These are phyloP conservation scores for Bathynomus jamesi DNA, from an alignment of 1,140 invertebrate species.

Conservation along the genomic window DNA sequence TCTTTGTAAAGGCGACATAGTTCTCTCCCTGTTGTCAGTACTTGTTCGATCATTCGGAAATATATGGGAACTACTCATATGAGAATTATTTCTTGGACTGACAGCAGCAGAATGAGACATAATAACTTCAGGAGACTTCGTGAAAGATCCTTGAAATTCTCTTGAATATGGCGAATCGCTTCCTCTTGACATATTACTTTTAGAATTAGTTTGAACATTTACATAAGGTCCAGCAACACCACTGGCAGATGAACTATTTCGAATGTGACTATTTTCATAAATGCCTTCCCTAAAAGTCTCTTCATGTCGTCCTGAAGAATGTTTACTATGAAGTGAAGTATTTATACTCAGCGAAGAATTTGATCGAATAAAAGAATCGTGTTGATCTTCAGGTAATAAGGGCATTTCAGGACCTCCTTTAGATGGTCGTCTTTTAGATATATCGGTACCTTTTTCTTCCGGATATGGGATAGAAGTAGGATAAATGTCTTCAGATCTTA, in stretches of 20 bases:
- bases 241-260: not conserved
- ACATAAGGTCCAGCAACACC: not conserved
- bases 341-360: conserved; percentile 21
- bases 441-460: not conserved
- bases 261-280: not conserved
- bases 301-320: conserved; percentile 21
- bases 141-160: not conserved
- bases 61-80: not conserved
- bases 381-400: conserved; percentile 27
- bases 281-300: conserved; percentile 8
- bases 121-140: not conserved
- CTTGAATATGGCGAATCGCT: not conserved
- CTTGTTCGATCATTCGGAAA: conserved; percentile 24
- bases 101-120: too few relatives aligned
- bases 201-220: not conserved
- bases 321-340: conserved; percentile 21
- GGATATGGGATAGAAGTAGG: conserved; percentile 35
- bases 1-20: not conserved
- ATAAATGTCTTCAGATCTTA: conserved; percentile 34
- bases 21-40: too few relatives aligned
- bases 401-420: conserved; percentile 18
- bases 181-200: not conserved
- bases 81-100: not conserved
- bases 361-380: conserved; percentile 20
- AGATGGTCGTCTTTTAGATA: conserved; percentile 20